Evolutionary conservation across 2,888 invertebrate genomes (phyloP).

Genomic region (Dryobotodes eremita): DNA sequence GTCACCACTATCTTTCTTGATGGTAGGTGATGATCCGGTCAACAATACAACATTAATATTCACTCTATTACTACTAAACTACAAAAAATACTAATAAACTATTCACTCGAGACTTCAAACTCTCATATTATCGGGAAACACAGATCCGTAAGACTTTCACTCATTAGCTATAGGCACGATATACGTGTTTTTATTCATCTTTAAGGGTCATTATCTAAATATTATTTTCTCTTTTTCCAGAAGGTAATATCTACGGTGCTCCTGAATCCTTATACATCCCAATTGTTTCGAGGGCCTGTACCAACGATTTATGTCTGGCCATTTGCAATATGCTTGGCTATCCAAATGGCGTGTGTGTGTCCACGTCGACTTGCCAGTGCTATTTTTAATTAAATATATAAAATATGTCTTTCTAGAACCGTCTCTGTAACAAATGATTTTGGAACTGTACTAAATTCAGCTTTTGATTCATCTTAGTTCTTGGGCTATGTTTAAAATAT

Average conservation of each 20-base stretch:
- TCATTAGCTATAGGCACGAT: background rate
- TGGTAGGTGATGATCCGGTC: background rate
- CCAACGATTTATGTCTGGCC: slow-evolving; percentile 20
- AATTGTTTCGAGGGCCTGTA: slow-evolving; percentile 30
- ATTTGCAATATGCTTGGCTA: slow-evolving; percentile 44
- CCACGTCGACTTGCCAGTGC: slow-evolving; percentile 38
- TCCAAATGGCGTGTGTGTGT: slow-evolving; percentile 46
- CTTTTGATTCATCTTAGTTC: background rate
- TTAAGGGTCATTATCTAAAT: background rate
- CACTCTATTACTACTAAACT: too few relatives aligned
- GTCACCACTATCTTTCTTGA: background rate
- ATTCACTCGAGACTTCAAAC: background rate
- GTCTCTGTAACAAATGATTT: background rate
- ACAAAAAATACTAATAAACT: background rate
- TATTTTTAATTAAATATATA: slow-evolving; percentile 22
- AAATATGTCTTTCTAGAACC: too few relatives aligned
- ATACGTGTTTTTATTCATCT: background rate
- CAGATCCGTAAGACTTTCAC: background rate
- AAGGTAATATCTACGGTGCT: background rate
- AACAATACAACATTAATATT: too few relatives aligned
- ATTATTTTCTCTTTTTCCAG: slow-evolving; percentile 34
- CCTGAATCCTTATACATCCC: slow-evolving; percentile 20
- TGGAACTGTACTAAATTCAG: background rate
- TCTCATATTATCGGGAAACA: background rate
- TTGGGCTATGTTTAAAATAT: background rate